Conservation (phyloP, 2,888 invertebrate genomes). For the Aleiodes leptofemur region DNA sequence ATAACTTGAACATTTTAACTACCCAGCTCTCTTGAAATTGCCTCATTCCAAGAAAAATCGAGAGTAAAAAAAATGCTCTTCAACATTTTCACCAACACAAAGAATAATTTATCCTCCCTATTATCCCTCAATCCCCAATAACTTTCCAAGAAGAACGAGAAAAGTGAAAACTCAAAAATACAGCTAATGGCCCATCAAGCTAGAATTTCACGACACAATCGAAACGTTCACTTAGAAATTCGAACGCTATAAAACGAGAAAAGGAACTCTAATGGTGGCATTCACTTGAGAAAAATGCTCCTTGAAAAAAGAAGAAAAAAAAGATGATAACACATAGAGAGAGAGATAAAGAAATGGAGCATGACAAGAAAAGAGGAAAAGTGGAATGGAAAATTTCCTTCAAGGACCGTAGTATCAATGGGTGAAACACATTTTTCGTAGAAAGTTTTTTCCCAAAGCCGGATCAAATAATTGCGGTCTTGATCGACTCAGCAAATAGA, state of each 20-base stretch:
- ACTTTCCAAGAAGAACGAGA: too few relatives aligned
- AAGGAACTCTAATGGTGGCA: constrained; percentile 20
- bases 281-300: not conserved
- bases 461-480: constrained; percentile 68
- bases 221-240: constrained; percentile 15
- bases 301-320: not conserved
- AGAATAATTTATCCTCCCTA: too few relatives aligned
- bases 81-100: too few relatives aligned
- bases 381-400: constrained; percentile 8
- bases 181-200: not conserved
- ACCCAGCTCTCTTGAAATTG: too few relatives aligned
- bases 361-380: not conserved
- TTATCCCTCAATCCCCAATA: too few relatives aligned
- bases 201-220: not conserved
- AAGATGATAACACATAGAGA: not conserved
- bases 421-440: constrained; percentile 20
- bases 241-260: constrained; percentile 6
- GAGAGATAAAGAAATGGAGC: not conserved
- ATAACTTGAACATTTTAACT: too few relatives aligned
- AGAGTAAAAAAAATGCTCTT: too few relatives aligned
- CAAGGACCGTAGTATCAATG: constrained; percentile 32
- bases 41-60: too few relatives aligned
- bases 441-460: constrained; percentile 49
- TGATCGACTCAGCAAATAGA: constrained; percentile 64
- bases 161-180: not conserved